Percentiles rank a stretch among this genome's conserved stretches.
Conservation (phyloP, 1,140 invertebrate species). For the Hyposmocoma kahamanoa region DNA sequence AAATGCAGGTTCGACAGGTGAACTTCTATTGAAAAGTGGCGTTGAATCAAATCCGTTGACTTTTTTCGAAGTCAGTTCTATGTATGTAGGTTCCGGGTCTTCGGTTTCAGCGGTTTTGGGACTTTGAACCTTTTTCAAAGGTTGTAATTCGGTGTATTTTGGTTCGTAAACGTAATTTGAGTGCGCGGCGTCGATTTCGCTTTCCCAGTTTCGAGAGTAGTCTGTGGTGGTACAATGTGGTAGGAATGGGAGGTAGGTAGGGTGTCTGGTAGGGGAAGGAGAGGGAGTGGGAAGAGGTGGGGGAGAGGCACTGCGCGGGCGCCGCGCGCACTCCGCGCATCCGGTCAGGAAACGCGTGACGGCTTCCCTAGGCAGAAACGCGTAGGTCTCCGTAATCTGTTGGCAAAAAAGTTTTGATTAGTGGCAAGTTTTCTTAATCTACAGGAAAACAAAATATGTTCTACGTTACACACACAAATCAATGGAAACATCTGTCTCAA, state of each 20-base stretch:
- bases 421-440: neutral
- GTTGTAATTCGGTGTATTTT: constrained; percentile 59
- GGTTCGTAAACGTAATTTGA: constrained; percentile 55
- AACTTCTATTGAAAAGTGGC: constrained; percentile 38
- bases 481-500: too few relatives aligned
- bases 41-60: constrained; percentile 39
- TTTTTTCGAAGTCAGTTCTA: constrained; percentile 60
- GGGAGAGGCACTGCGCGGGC: constrained; percentile 84
- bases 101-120: constrained; percentile 43
- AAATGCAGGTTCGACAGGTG: constrained; percentile 44
- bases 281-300: constrained; percentile 72
- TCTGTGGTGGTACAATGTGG: constrained; percentile 57
- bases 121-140: constrained; percentile 57
- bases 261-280: constrained; percentile 72
- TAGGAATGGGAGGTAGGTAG: constrained; percentile 54
- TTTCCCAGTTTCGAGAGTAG: constrained; percentile 70
- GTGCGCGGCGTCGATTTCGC: constrained; percentile 67
- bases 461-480: too few relatives aligned
- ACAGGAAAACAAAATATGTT: neutral
- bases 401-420: constrained; percentile 34
- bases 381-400: constrained; percentile 96
- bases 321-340: constrained; percentile 93
- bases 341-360: constrained; percentile 95
- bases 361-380: constrained; percentile 94
- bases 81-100: constrained; percentile 60